phyloP scores from a whole-genome alignment of 2,797 vertebrate genomes.

The Glossophaga mutica region DNA sequence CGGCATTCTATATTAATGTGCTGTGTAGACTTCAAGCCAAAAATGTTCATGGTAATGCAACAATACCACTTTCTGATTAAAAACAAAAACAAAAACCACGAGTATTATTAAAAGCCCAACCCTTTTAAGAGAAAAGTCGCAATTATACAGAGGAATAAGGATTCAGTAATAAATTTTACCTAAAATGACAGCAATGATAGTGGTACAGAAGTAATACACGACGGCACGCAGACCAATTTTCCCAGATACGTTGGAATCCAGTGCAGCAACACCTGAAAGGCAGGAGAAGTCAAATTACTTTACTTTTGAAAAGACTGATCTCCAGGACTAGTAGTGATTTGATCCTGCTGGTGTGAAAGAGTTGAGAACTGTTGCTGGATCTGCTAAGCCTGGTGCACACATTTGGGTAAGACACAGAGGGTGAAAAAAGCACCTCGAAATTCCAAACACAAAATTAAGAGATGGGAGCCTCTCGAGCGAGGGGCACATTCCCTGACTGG shows the following conservation, averaged over 20 bases:
- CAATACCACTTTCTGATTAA: background rate
- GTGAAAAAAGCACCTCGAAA: background rate
- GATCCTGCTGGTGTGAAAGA: background rate
- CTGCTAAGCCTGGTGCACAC: background rate
- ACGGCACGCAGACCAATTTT: slow-evolving; percentile 95
- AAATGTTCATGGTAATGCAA: background rate
- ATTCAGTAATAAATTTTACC: slow-evolving; percentile 82
- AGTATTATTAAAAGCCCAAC: background rate
- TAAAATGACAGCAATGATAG: slow-evolving; percentile 92
- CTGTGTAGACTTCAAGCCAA: background rate
- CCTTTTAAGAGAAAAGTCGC: background rate
- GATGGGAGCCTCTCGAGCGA: background rate
- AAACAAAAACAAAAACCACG: background rate
- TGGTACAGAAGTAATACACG: slow-evolving; percentile 95
- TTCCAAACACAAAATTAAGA: background rate
- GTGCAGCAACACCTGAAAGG: slow-evolving; percentile 92
- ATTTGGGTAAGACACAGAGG: background rate
- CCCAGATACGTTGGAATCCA: slow-evolving; percentile 95
- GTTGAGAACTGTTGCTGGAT: background rate
- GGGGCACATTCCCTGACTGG: background rate
- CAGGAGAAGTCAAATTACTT: slow-evolving; percentile 1
- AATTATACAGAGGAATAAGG: background rate
- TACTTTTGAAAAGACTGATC: background rate
- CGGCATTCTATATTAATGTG: background rate
- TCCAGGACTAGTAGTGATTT: background rate